Conservation (phyloP, 2,888 invertebrate species). For the Tanaodytes sp. region DNA sequence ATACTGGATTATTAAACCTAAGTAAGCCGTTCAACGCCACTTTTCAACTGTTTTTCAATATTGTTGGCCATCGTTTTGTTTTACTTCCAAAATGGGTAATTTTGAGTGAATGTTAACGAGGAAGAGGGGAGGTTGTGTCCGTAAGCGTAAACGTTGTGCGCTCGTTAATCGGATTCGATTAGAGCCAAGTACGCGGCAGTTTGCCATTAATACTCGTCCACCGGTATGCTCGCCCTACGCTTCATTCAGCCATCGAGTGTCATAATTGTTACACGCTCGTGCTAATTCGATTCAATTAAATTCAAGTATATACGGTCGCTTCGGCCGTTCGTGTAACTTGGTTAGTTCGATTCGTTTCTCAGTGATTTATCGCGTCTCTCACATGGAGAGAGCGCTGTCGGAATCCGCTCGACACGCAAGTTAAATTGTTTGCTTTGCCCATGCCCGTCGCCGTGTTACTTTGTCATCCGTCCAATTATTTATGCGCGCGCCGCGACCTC, state of each 20-base stretch:
- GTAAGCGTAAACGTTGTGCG: conserved; percentile 48
- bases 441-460: no score
- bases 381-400: conserved; percentile 11
- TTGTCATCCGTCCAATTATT: no score
- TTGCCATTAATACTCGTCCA: conserved; percentile 49
- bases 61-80: no score
- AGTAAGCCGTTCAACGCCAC: no score
- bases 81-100: no score
- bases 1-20: no score
- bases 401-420: conserved; percentile 34
- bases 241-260: conserved; percentile 48
- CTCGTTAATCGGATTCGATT: conserved; percentile 57
- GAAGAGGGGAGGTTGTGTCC: conserved; percentile 38
- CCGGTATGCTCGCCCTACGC: conserved; percentile 43
- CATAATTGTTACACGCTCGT: conserved; percentile 56
- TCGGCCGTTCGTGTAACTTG: conserved; percentile 34
- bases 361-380: conserved; percentile 42
- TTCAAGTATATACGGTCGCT: conserved; percentile 44
- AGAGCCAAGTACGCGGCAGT: conserved; percentile 45
- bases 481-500: no score
- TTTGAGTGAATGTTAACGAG: no score
- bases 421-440: conserved; percentile 36
- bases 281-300: conserved; percentile 57
- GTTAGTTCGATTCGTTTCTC: conserved; percentile 46
- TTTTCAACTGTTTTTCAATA: no score